phyloP scores from a whole-genome alignment of 1,140 invertebrate genomes.

The Pseudoatta argentina region DNA sequence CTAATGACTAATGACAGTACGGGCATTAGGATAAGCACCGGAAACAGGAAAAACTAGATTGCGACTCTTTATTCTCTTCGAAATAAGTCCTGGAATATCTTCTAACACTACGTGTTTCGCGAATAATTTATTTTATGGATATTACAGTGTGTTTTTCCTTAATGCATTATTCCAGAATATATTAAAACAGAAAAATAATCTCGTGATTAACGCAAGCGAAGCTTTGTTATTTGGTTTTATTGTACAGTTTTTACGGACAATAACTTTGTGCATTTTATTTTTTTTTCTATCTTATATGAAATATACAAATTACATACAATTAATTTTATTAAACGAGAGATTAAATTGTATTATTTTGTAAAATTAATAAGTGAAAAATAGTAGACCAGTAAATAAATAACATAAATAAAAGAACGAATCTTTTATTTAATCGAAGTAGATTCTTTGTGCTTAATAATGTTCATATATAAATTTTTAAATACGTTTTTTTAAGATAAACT shows the following conservation, averaged over 20 bases:
- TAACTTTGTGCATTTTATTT: background rate
- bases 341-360: background rate
- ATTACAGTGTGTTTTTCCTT: slow-evolving; percentile 15
- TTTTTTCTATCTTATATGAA: background rate
- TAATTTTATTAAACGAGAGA: background rate
- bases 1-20: slow-evolving; percentile 52
- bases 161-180: slow-evolving; percentile 47
- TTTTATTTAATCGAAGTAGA: too few species aligned
- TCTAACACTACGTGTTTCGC: slow-evolving; percentile 16
- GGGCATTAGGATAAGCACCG: slow-evolving; percentile 73
- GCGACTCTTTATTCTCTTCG: slow-evolving; percentile 3
- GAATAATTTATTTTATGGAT: slow-evolving; percentile 53
- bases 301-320: background rate
- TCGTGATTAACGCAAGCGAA: slow-evolving; percentile 17
- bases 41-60: slow-evolving; percentile 59
- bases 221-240: background rate
- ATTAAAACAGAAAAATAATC: slow-evolving; percentile 42
- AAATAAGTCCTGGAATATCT: slow-evolving; percentile 35
- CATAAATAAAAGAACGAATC: too few species aligned
- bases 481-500: too few species aligned
- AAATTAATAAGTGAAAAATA: background rate
- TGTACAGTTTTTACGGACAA: background rate
- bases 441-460: too few species aligned
- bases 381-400: too few species aligned
- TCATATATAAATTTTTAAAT: too few species aligned